Evolutionary conservation across 2,888 invertebrate species (phyloP).

Genomic region (Stenolophus ochropezus): DNA sequence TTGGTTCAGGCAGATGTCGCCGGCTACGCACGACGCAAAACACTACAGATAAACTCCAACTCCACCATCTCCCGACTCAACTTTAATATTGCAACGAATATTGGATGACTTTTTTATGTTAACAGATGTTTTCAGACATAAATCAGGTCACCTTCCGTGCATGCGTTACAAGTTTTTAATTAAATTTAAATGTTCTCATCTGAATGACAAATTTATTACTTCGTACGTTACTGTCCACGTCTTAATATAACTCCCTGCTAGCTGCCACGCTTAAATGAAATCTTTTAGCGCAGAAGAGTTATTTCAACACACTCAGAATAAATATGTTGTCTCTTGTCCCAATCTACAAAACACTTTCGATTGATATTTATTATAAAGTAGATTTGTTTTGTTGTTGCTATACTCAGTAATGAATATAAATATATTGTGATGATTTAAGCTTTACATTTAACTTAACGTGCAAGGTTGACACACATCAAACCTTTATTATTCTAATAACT

Average conservation of each 20-base stretch:
- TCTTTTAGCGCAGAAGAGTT: no score
- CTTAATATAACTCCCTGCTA: background rate
- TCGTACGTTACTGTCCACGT: background rate
- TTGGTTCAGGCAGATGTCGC: conserved; percentile 31
- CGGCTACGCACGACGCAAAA: conserved; percentile 41
- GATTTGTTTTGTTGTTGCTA: no score
- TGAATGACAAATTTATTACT: background rate
- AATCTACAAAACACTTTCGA: no score
- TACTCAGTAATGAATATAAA: no score
- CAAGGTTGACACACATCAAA: no score
- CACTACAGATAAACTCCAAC: conserved; percentile 33
- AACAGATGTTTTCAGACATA: conserved; percentile 41
- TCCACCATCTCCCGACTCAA: conserved; percentile 3
- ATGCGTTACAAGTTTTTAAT: background rate
- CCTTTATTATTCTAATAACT: no score
- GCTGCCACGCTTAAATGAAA: background rate
- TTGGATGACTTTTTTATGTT: conserved; percentile 45
- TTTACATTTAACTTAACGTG: no score
- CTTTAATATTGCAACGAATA: conserved; percentile 39
- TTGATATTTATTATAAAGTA: no score
- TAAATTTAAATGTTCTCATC: background rate
- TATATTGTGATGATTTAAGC: no score
- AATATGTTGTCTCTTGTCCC: no score
- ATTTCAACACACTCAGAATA: no score
- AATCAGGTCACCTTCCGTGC: conserved; percentile 21